phyloP scores from a whole-genome alignment of 2,113 vertebrate species.

The Egretta garzetta region DNA sequence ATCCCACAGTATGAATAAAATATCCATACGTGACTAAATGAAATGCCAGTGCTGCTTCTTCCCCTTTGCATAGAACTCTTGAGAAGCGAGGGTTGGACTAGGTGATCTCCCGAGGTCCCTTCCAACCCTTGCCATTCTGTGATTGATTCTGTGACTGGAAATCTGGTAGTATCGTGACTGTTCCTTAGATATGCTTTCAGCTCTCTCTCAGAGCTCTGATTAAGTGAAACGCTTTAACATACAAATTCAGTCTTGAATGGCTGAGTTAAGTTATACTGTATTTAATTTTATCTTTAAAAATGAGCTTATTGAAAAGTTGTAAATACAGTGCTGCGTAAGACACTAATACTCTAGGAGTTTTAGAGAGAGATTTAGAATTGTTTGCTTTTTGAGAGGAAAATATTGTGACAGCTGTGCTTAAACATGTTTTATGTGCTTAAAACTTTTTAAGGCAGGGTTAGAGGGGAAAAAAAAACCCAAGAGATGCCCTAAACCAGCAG shows the following conservation, averaged over 20 bases:
- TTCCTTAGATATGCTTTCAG: neutral
- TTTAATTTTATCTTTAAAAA: neutral
- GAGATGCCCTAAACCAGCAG: neutral
- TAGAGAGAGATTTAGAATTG: neutral
- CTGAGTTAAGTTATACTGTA: neutral
- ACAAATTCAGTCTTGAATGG: neutral
- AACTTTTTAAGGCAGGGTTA: neutral
- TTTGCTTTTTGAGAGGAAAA: slow-evolving; percentile 15
- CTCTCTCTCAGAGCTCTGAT: neutral
- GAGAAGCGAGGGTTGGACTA: neutral
- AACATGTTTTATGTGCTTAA: neutral
- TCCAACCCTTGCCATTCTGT: too few species aligned
- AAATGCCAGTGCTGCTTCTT: neutral
- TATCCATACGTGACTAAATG: neutral
- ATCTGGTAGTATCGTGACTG: neutral
- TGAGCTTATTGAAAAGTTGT: neutral
- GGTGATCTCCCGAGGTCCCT: too few species aligned
- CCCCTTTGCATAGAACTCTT: neutral
- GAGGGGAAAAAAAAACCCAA: neutral
- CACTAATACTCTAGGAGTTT: neutral
- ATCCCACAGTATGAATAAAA: neutral
- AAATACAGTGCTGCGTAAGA: neutral
- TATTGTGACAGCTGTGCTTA: neutral
- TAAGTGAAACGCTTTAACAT: neutral
- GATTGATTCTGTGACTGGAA: neutral